A percentile compares a stretch with the other conserved stretches of the same genome.
Conservation (phyloP, 2,113 vertebrate genomes). For the Choloepus hoffmanni region DNA sequence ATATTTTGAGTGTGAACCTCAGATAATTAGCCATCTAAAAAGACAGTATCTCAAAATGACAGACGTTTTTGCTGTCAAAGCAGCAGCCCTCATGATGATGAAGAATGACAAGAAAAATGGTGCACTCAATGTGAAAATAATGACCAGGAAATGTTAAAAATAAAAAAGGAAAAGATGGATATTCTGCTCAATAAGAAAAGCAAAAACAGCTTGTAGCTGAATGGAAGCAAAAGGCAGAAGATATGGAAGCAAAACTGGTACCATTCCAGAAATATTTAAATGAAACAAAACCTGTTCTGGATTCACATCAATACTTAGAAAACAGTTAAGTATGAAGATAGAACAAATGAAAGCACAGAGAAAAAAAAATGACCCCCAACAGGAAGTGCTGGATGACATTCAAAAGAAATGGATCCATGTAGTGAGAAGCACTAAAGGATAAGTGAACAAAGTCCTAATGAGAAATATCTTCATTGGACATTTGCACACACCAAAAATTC, state of each 20-base stretch:
- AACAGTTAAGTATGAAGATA: too few relatives aligned
- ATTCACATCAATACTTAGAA: too few relatives aligned
- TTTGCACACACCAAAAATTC: constrained; percentile 93
- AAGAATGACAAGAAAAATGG: constrained; percentile 94
- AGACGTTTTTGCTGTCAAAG: constrained; percentile 93
- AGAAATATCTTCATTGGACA: constrained; percentile 94
- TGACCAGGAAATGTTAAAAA: constrained; percentile 92
- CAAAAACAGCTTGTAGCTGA: too few relatives aligned
- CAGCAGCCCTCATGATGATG: constrained; percentile 91
- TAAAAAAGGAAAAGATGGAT: constrained; percentile 77
- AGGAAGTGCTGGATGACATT: constrained; percentile 95
- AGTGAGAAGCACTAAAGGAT: constrained; percentile 94
- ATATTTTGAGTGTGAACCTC: constrained; percentile 94
- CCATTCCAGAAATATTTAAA: too few relatives aligned
- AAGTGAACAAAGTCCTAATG: constrained; percentile 95
- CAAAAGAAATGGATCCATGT: constrained; percentile 93
- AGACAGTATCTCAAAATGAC: constrained; percentile 93
- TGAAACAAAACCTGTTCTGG: too few relatives aligned
- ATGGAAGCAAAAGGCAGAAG: too few relatives aligned
- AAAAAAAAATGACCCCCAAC: constrained; percentile 81
- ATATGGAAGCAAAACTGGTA: too few relatives aligned
- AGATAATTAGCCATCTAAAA: constrained; percentile 94
- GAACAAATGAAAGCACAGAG: too few relatives aligned
- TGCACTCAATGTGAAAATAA: constrained; percentile 89
- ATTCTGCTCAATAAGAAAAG: constrained; percentile 90